Evolutionary conservation across 2,888 invertebrate genomes (phyloP).

Genomic region (Leucophora obtusa): DNA sequence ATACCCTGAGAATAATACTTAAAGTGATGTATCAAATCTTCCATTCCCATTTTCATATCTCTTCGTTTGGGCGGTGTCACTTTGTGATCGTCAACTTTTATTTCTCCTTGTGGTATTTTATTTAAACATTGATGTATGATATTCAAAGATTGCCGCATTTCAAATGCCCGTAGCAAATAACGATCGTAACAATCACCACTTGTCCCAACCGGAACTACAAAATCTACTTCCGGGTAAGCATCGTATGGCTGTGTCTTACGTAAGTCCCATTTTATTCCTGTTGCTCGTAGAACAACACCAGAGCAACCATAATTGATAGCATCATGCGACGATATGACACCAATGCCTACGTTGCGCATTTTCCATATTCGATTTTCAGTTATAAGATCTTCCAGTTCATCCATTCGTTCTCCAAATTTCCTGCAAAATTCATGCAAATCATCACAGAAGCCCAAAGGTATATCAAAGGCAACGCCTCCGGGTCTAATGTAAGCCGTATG

Average conservation of each 20-base stretch:
- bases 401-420: constrained; percentile 86
- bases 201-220: constrained; percentile 89
- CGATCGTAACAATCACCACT: constrained; percentile 93
- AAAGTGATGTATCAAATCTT: constrained; percentile 93
- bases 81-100: constrained; percentile 89
- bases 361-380: constrained; percentile 87
- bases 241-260: constrained; percentile 91
- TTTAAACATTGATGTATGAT: constrained; percentile 91
- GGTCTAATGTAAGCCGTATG: constrained; percentile 90
- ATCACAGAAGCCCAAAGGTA: constrained; percentile 87
- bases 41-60: constrained; percentile 94
- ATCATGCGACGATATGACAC: constrained; percentile 85
- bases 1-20: constrained; percentile 91
- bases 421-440: constrained; percentile 86
- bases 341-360: constrained; percentile 86
- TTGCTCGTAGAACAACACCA: constrained; percentile 88
- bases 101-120: constrained; percentile 89
- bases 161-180: constrained; percentile 83
- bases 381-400: constrained; percentile 90
- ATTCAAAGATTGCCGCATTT: constrained; percentile 87
- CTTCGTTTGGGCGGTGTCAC: constrained; percentile 85
- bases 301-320: constrained; percentile 86
- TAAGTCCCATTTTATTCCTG: constrained; percentile 93
- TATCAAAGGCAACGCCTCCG: constrained; percentile 87
- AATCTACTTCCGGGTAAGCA: constrained; percentile 88